Evolutionary conservation across 2,888 invertebrate genomes (phyloP), one percentile per base, ranked within the genome.

Genomic region (Liopterus haemorrhoidalis): DNA sequence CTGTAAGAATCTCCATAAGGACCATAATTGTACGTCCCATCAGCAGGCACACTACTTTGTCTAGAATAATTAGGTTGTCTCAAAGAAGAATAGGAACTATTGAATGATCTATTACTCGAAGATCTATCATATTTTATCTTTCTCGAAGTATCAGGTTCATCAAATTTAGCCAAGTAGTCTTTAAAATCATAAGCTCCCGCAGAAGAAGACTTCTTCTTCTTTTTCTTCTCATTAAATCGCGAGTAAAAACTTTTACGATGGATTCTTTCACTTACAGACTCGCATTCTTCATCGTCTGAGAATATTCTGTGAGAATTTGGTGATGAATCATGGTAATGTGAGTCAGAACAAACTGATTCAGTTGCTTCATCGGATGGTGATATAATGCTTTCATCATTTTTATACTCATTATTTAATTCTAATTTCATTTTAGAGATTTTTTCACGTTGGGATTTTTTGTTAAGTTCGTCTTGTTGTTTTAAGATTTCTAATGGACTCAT

Each of bases 181-280:
- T n/a, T n/a, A n/a, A n/a, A n/a, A n/a, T n/a, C n/a, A n/a, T n/a
- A n/a, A n/a, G n/a, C n/a, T n/a, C n/a, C n/a, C n/a, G n/a, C n/a
- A n/a, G n/a, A 68, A 55, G 74, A 81, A 57, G 80, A 80, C 59
- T 81, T 82, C 51, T 84, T 73, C 48, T 79, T 73, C 52, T 77
- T 77, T 58, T 85, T 85, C 62, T 85, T 81, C 60, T 90, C 88
- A 63, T 92, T 91, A 63, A 92, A 92, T 54, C 91, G 74, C 9
- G 85, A 81, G 62, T 90, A 92, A 68, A 89, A 92, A 64, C 91
- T 91, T 64, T 90, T 89, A 21, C 92, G 75, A 55, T 87, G 75
- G 57, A 92, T 92, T 57, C 92, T 75, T 60, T 92, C 92, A 39
- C 82, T 82, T 28, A 92, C 81, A 47, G 87, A 88, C 47, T 80